These are phyloP conservation scores for Lobophora halterata DNA, from an alignment of 2,888 invertebrate species.

Conservation along the genomic window DNA sequence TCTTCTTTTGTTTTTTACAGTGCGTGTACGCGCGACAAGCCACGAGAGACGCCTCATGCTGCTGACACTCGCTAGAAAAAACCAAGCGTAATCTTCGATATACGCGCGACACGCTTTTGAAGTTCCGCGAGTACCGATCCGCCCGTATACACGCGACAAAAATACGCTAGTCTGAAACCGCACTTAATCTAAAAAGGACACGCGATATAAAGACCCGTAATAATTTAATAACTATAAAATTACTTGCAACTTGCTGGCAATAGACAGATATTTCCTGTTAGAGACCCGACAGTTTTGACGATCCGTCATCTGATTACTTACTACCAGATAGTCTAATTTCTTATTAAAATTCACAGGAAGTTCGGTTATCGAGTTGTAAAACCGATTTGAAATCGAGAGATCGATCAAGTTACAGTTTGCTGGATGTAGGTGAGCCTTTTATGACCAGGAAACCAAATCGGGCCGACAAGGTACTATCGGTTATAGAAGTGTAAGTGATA, in stretches of 20 bases:
- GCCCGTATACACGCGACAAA: too few species aligned
- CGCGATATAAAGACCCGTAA: background rate
- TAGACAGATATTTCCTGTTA: conserved; percentile 9
- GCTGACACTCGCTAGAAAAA: too few species aligned
- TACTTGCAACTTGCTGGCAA: too few species aligned
- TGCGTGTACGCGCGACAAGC: too few species aligned
- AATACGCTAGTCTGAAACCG: too few species aligned
- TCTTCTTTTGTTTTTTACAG: too few species aligned
- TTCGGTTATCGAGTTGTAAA: conserved; percentile 9
- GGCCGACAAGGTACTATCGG: conserved; percentile 4
- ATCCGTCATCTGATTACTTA: background rate
- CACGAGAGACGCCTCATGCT: too few species aligned
- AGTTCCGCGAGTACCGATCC: too few species aligned
- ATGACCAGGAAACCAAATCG: conserved; percentile 15
- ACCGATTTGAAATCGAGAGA: conserved; percentile 18
- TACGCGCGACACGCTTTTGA: too few species aligned
- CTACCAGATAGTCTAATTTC: conserved; percentile 4
- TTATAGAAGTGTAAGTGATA: too few species aligned
- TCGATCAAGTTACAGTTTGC: conserved; percentile 17
- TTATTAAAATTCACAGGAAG: conserved; percentile 15
- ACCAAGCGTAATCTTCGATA: too few species aligned
- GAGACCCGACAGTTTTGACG: conserved; percentile 5
- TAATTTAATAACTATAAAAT: background rate
- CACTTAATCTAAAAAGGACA: too few species aligned
- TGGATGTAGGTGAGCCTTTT: conserved; percentile 25